Evolutionary conservation across 1,140 invertebrate species (phyloP), one percentile per base, ranked within the genome.

Genomic region (Orchesella cincta): DNA sequence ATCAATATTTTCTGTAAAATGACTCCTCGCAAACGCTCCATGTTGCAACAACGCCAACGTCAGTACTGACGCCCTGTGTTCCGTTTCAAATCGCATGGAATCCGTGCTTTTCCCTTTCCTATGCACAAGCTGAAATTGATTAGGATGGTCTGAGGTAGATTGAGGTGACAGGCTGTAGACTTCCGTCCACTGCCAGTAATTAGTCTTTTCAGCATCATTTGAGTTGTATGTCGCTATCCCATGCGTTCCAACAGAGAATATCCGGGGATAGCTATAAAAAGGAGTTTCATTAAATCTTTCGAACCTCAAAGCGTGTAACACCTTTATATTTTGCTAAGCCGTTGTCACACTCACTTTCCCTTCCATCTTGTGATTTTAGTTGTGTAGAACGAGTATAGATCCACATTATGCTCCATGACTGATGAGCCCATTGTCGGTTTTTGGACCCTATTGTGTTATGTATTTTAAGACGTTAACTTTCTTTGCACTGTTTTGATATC

Each of bases 161-260:
- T 74, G 86, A 26, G 93, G 91, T 28, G 90, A 88, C 31, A 95
- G 88, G 72, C 88, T 92, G 77, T 94, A 89, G 77, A 96, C 90
- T 86, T 96, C 94, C 57, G 89, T 88, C 84, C 95, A 96, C 33
- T 91, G 86, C 94, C 94, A 97, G 86, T 94, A 92, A 87, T 99
- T 99, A 52, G 98, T 99, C n/a, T 94, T 89, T 85, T 99, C 97
- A 83, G 98, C 88, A 79, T 91, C 93, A 80, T 90, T 91, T 1
- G 97, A 97, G 86, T 98, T 98, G 85, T 99, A 99, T 20, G 98
- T 99, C 52, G 97, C 96, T 78, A 99, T 94, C 35, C 96, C 96
- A 85, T 91, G 89, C 36, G 94, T 94, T 51, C 97, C 97, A 85
- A 99, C 92, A 26, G 96, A 97, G 85, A 99, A 97, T 84, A 99